Conservation (phyloP, 2,113 vertebrate species). For the Xiphophorus hellerii region DNA sequence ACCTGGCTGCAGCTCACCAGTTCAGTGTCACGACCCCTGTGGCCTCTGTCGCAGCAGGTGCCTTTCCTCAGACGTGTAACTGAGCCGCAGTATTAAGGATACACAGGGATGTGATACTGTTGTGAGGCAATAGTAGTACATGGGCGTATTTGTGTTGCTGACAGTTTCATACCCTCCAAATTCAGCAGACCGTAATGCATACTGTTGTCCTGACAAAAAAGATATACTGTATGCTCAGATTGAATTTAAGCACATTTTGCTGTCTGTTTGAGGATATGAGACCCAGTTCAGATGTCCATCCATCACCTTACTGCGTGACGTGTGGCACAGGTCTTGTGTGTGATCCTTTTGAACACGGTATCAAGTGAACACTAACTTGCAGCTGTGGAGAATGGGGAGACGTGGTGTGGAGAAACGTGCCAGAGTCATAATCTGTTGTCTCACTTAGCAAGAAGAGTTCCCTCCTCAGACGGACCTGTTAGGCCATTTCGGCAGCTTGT, state of each 20-base stretch:
- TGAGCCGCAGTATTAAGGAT: conserved; percentile 36
- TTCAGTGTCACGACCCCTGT: conserved; percentile 38
- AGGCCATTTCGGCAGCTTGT: conserved; percentile 34
- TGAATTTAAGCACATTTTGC: conserved; percentile 14
- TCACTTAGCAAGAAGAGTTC: conserved; percentile 18
- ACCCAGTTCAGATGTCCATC: conserved; percentile 37
- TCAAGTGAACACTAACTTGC: conserved; percentile 70
- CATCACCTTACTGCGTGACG: conserved; percentile 60
- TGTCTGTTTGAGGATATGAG: conserved; percentile 13
- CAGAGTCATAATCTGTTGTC: conserved; percentile 48
- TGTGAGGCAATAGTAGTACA: conserved; percentile 43
- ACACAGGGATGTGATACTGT: conserved; percentile 55
- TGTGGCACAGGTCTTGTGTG: conserved; percentile 48
- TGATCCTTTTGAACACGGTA: conserved; percentile 51
- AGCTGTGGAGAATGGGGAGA: conserved; percentile 48
- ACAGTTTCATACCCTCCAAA: conserved; percentile 49
- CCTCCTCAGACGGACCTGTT: conserved; percentile 29
- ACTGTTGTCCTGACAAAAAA: conserved; percentile 23
- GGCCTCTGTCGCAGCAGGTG: conserved; percentile 56
- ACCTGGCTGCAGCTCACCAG: conserved; percentile 55
- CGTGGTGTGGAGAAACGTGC: conserved; percentile 54
- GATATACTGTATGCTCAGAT: conserved; percentile 21
- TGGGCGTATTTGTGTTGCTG: conserved; percentile 34
- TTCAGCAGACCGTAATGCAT: conserved; percentile 21
- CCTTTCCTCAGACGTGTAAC: conserved; percentile 49